Percentiles rank a stretch among this genome's conserved stretches.
Conservation (phyloP, 1,140 invertebrate genomes). For the Drosophila persimilis region DNA sequence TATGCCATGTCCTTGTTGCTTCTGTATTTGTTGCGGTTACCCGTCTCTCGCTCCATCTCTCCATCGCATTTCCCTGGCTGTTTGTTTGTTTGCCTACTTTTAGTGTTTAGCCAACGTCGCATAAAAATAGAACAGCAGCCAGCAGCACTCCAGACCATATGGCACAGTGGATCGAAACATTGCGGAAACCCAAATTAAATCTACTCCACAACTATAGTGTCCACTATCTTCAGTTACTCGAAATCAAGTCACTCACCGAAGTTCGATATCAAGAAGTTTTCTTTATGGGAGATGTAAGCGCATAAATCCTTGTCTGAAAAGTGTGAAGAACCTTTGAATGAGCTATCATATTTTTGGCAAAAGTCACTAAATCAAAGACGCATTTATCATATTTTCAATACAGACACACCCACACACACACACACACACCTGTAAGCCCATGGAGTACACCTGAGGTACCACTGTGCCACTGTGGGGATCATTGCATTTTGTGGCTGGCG, state of each 20-base stretch:
- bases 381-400: neutral
- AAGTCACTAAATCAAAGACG: too few species aligned
- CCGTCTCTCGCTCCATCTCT: neutral
- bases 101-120: slow-evolving; percentile 74
- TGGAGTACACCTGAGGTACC: neutral
- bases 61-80: slow-evolving; percentile 3
- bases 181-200: neutral
- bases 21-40: slow-evolving; percentile 34
- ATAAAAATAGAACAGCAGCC: slow-evolving; percentile 73
- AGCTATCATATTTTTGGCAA: too few species aligned
- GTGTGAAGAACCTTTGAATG: too few species aligned
- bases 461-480: slow-evolving; percentile 37
- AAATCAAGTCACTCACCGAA: too few species aligned
- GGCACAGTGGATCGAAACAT: slow-evolving; percentile 26
- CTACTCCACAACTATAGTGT: too few species aligned
- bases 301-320: too few species aligned
- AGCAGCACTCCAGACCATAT: slow-evolving; percentile 25
- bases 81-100: slow-evolving; percentile 69
- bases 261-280: too few species aligned
- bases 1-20: slow-evolving; percentile 49
- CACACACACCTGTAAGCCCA: too few species aligned
- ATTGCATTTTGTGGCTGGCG: slow-evolving; percentile 75
- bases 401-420: too few species aligned
- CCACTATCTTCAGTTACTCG: neutral
- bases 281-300: too few species aligned